These are phyloP conservation scores for Diachrysia chrysitis DNA, from an alignment of 2,888 invertebrate genomes.

Conservation along the genomic window DNA sequence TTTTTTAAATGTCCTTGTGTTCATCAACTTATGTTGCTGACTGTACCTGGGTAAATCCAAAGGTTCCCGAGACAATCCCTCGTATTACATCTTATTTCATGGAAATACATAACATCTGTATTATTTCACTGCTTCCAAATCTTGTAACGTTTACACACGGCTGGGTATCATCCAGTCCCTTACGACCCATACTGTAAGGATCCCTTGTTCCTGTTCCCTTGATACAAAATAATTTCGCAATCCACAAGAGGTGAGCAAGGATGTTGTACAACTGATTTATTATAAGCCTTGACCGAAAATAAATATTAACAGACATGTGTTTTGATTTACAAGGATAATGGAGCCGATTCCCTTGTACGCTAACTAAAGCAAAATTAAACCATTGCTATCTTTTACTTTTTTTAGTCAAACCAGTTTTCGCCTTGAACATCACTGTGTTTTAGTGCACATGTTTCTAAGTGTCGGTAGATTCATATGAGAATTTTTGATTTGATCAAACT, in stretches of 20 bases:
- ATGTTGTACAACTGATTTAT: conserved; percentile 57
- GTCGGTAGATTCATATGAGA: too few relatives aligned
- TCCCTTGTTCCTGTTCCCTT: conserved; percentile 37
- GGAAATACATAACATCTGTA: conserved; percentile 37
- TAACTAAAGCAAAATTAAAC: too few relatives aligned
- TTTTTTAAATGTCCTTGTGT: too few relatives aligned
- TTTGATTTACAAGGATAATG: conserved; percentile 17
- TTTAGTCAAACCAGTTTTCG: too few relatives aligned
- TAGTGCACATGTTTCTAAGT: too few relatives aligned
- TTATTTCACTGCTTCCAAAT: conserved; percentile 35
- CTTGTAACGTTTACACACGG: conserved; percentile 54
- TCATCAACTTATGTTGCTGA: too few relatives aligned
- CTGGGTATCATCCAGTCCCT: conserved; percentile 49
- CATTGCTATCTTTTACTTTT: too few relatives aligned
- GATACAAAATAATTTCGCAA: conserved; percentile 60
- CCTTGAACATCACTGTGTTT: too few relatives aligned
- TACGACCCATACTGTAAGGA: conserved; percentile 44
- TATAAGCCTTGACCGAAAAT: conserved; percentile 37
- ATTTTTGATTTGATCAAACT: too few relatives aligned
- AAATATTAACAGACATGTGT: conserved; percentile 40
- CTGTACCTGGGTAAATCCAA: background rate
- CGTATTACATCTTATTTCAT: conserved; percentile 14
- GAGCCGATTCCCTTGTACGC: too few relatives aligned
- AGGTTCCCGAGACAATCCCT: background rate
- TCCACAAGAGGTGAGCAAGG: conserved; percentile 46